Percentiles rank a stretch among this genome's conserved stretches.
phyloP scores from a whole-genome alignment of 2,113 vertebrate genomes.

The Microcebus lehilahytsara region DNA sequence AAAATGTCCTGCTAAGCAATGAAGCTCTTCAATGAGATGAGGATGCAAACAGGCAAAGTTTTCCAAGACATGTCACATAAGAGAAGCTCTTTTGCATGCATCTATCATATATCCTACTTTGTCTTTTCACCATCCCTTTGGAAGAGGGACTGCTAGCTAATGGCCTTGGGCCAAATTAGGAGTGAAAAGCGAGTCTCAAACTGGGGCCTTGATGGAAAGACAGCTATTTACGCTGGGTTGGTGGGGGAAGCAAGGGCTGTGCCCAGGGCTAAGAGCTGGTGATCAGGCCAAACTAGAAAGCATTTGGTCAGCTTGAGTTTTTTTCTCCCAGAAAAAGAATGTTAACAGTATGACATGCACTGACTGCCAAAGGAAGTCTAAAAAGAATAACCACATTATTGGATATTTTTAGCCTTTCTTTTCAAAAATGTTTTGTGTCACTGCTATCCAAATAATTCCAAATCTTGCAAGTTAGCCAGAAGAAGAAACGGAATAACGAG shows the following conservation, averaged over 20 bases:
- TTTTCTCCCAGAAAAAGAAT: slow-evolving; percentile 50
- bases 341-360: slow-evolving; percentile 72
- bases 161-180: not conserved
- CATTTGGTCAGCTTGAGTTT: not conserved
- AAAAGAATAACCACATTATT: slow-evolving; percentile 68
- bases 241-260: not conserved
- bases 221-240: not conserved
- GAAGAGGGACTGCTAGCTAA: not conserved
- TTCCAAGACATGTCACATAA: no score
- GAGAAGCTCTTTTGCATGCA: not conserved
- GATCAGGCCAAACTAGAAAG: not conserved
- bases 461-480: slow-evolving; percentile 68
- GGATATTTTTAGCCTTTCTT: slow-evolving; percentile 81
- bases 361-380: slow-evolving; percentile 67
- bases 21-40: not conserved
- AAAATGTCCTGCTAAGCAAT: not conserved
- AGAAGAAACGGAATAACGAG: slow-evolving; percentile 61
- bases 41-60: not conserved
- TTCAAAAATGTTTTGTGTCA: slow-evolving; percentile 73
- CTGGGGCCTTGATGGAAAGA: not conserved
- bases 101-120: not conserved
- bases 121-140: not conserved
- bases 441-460: slow-evolving; percentile 78
- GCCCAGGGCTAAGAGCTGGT: not conserved
- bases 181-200: not conserved